phyloP scores from a whole-genome alignment of 1,140 invertebrate genomes.

The Conus betulinus region DNA sequence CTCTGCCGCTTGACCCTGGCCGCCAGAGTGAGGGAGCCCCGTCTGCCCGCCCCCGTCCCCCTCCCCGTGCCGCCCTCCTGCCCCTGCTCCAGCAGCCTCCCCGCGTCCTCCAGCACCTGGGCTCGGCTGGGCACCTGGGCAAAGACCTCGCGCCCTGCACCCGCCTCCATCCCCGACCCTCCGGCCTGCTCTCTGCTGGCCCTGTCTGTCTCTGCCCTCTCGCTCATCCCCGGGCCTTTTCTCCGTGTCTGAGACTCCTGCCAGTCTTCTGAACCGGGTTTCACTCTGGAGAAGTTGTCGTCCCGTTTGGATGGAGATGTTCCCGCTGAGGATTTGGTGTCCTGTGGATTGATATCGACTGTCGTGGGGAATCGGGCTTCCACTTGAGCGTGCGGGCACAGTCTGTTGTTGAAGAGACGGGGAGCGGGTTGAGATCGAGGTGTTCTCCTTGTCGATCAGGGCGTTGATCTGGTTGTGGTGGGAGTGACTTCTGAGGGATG shows the following conservation, averaged over 20 bases:
- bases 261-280: not conserved
- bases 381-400: too few relatives aligned
- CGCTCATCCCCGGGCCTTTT: not conserved
- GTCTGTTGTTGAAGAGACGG: too few relatives aligned
- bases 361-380: not conserved
- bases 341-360: not conserved
- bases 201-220: not conserved
- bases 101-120: conserved; percentile 3
- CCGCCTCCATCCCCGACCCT: not conserved
- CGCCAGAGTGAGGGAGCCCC: not conserved
- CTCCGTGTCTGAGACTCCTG: not conserved
- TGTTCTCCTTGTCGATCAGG: not conserved
- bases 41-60: not conserved
- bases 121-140: not conserved
- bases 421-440: not conserved
- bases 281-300: too few relatives aligned
- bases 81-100: not conserved
- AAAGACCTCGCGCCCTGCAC: not conserved
- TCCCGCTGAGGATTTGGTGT: not conserved
- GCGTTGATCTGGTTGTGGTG: too few relatives aligned
- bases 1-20: not conserved
- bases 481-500: not conserved
- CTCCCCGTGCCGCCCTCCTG: not conserved
- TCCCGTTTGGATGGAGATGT: too few relatives aligned
- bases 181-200: not conserved